Base-by-base conservation (phyloP, 1,140 invertebrate genomes). In the Apis laboriosa region DNA sequence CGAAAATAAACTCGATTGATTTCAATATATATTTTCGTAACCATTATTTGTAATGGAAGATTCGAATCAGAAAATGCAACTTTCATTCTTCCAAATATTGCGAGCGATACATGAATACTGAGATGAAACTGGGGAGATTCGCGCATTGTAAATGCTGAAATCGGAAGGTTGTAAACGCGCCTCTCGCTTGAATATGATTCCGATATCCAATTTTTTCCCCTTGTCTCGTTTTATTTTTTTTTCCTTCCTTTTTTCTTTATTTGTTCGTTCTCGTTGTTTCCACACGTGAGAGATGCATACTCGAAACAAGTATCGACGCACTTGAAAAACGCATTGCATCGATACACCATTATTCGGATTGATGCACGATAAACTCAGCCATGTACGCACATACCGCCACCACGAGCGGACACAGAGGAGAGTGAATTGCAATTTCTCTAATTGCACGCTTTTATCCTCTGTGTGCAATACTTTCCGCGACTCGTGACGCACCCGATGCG, bases 261-360 rank as follows among this genome's bases (percentile, higher is more conserved):
- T 74, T 60, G 28, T 34, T 12, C 51, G 17, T 71, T 55, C 34
- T 60, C n/a, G 55, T 72, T 73, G 71, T 80, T 67, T 43, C 49
- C 49, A 51, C 28, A 73, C 60, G 53, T 21, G 83, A 79, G 86
- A 79, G 86, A 79, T 66, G 77, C 56, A 67, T 81, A 61, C 77
- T 72, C 51, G 70, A 87, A 82, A 77, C 83, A 51, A 88, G 79
- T 87, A 87, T 81, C 86, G 75, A 21, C 77, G 78, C 83, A 79
- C 86, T 88, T 82, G 83, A 88, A 88, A 88, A 88, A 88, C 83
- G 78, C 75, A 84, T 83, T 79, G 86, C 86, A 76, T 88, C 68
- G 86, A 73, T 83, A 85, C 77, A 88, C 86, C 87, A 88, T 88
- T 88, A 88, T 85, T 88, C 80, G 83, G 76, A 88, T 88, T 88